A percentile compares a stretch with the other conserved stretches of the same genome.
Evolutionary conservation across 2,797 vertebrate species (phyloP).

Genomic region (Typhlichthys subterraneus): DNA sequence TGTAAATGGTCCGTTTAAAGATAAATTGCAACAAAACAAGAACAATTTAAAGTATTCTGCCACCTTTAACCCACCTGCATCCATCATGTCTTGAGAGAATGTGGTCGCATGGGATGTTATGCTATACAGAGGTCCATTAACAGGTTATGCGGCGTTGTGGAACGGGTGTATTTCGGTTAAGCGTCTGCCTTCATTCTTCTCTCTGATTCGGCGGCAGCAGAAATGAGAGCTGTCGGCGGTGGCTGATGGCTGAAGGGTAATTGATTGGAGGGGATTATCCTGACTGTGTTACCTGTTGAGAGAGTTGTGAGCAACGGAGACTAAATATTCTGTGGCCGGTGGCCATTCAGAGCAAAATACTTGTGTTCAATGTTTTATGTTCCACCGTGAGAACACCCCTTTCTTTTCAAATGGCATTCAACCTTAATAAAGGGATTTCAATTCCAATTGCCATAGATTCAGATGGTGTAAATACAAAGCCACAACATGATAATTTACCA

Average conservation of each 20-base stretch:
- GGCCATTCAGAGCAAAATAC: conserved; percentile 3
- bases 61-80: conserved; percentile 45
- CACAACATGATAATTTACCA: too few species aligned
- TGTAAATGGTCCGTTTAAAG: conserved; percentile 28
- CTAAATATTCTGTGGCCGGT: conserved; percentile 39
- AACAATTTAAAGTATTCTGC: conserved; percentile 19
- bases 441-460: too few species aligned
- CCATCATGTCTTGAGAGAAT: conserved; percentile 24
- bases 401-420: too few species aligned
- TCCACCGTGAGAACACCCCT: neutral
- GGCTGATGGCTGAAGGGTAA: conserved; percentile 73
- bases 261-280: conserved; percentile 77
- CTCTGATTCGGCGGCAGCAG: conserved; percentile 47
- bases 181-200: conserved; percentile 50
- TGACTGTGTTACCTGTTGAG: conserved; percentile 60
- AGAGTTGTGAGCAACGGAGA: conserved; percentile 46
- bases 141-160: conserved; percentile 42
- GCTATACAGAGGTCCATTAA: conserved; percentile 41
- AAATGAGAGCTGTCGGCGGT: conserved; percentile 51
- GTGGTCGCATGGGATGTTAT: conserved; percentile 20
- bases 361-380: neutral
- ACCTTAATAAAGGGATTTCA: too few species aligned
- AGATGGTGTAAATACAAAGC: too few species aligned
- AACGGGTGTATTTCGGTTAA: conserved; percentile 42
- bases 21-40: conserved; percentile 26